Conservation (phyloP, 2,113 vertebrate genomes). For the Oryzias woworae region DNA sequence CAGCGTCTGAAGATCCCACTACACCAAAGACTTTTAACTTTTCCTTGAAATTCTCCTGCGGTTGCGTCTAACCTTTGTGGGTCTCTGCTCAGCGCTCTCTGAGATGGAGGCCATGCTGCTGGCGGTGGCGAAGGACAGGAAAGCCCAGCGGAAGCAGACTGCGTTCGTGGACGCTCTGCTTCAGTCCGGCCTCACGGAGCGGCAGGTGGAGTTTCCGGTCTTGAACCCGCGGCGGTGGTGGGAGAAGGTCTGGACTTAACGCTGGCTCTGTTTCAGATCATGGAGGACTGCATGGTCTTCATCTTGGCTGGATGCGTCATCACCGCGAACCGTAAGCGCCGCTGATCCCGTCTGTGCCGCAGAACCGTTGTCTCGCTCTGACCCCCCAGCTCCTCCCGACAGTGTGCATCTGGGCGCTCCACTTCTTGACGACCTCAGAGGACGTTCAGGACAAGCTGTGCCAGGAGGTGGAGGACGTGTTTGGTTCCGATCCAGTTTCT, state of each 20-base stretch:
- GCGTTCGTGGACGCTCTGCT: constrained; percentile 87
- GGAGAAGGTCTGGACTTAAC: accelerated
- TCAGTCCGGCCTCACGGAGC: constrained; percentile 86
- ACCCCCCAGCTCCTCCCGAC: constrained; percentile 4
- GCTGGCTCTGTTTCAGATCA: constrained; percentile 74
- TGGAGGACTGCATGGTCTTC: constrained; percentile 98
- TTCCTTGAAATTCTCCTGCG: too few species aligned
- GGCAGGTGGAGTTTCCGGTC: constrained; percentile 80
- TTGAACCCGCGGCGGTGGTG: background rate
- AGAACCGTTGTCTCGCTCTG: too few species aligned
- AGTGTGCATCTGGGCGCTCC: constrained; percentile 97
- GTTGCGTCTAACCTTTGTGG: background rate
- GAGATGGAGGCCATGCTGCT: constrained; percentile 89
- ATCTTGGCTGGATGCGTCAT: constrained; percentile 89
- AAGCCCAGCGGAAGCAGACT: constrained; percentile 73
- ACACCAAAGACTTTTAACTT: too few species aligned
- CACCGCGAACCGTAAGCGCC: constrained; percentile 90
- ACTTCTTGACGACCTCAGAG: constrained; percentile 88
- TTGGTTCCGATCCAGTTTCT: constrained; percentile 85
- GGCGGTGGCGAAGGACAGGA: constrained; percentile 85
- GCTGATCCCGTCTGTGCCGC: too few species aligned
- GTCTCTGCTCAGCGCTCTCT: constrained; percentile 76
- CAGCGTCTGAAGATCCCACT: too few species aligned
- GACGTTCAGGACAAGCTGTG: constrained; percentile 88
- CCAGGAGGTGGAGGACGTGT: constrained; percentile 83